Evolutionary conservation across 2,888 invertebrate genomes (phyloP).

Genomic region (Lutraria lutraria): DNA sequence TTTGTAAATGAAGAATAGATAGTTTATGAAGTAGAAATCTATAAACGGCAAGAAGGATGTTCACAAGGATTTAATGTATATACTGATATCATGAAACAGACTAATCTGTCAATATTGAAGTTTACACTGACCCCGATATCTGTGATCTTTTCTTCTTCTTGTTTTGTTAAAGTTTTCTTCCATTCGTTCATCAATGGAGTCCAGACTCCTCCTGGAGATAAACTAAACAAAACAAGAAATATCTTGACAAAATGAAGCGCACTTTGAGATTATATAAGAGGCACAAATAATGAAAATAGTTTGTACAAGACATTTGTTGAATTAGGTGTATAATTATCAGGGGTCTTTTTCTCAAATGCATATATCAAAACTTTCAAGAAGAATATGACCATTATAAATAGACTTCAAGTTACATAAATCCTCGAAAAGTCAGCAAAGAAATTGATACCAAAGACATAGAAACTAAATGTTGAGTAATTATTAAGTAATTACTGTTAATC

Average conservation of each 20-base stretch:
- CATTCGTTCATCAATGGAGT: constrained; percentile 16
- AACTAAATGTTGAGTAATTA: too few relatives aligned
- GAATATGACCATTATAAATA: not conserved
- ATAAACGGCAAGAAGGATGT: too few relatives aligned
- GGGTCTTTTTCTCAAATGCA: not conserved
- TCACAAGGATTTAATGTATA: too few relatives aligned
- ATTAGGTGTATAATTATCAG: too few relatives aligned
- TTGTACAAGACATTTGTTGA: too few relatives aligned
- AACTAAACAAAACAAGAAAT: not conserved
- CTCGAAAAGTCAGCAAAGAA: not conserved
- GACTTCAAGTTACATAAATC: not conserved
- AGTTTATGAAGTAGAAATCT: too few relatives aligned
- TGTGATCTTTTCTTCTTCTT: too few relatives aligned
- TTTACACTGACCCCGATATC: too few relatives aligned
- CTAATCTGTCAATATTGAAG: too few relatives aligned
- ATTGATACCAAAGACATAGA: not conserved
- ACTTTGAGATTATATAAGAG: not conserved
- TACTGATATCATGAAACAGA: too few relatives aligned
- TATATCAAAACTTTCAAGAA: not conserved
- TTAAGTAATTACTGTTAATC: too few relatives aligned
- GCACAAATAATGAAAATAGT: not conserved
- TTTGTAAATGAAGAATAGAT: too few relatives aligned
- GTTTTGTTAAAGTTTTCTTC: not conserved
- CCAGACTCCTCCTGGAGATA: constrained; percentile 1
- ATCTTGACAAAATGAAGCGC: not conserved